Evolutionary conservation across 2,888 invertebrate species (phyloP), one percentile per base, ranked within the genome.

Genomic region (Zygothrica quintamaculata): DNA sequence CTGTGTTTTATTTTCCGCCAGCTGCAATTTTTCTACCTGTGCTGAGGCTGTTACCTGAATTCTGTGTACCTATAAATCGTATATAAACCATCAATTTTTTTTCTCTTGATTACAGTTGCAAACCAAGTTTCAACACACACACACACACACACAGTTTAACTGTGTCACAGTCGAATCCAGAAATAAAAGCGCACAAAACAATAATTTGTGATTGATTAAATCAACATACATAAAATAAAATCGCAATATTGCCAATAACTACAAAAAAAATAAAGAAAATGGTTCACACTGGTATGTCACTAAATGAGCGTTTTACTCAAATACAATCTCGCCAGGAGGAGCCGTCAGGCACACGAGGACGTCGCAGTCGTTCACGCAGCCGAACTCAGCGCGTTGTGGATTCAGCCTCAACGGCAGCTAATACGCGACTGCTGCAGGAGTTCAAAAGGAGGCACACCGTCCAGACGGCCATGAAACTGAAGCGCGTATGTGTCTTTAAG

Each of bases 291-390:
- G 88, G 88, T 53, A 87, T 92, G 59, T 89, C 91, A 18, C 72
- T 92, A 12, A 92, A 91, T 68, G 92, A 91, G 58, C 90, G 92
- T 16, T 92, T 92, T 53, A 91, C 91, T 31, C 89, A 89, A 51
- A 89, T 91, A 47, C 89, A 90, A 50, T 76, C 87, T 5, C 73
- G 50, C 15, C 73, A 80, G 7, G 62, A 66, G 55, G 62, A 59
- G 39, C 43, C 51, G 13, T 29, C 50, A 36, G 39, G 36, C 39
- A 13, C 44, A 6, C 65, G 74, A 16, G 67, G 73, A 12, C 77
- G 68, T 33, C 77, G 81, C 40, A 84, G 74, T 51, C 87, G 88
- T 25, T 79, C 86, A 11, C 76, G 82, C 9, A 88, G 77, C 64
- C 88, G 84, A 43, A 87, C 78, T 46, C 72, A 69, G 47, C 79